Evolutionary conservation across 1,140 invertebrate genomes (phyloP).

Genomic region (Papilio polytes): DNA sequence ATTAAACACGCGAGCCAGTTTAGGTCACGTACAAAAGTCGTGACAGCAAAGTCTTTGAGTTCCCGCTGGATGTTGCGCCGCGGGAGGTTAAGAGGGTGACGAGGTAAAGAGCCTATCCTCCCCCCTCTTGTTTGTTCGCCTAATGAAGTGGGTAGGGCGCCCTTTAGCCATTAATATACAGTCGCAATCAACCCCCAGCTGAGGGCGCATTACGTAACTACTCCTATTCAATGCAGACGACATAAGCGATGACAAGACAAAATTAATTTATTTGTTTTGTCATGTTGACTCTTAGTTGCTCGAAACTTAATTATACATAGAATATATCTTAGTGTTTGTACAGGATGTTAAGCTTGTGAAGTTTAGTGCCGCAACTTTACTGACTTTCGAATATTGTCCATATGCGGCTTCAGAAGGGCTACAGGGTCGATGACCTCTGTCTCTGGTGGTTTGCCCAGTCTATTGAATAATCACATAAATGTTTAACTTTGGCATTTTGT

Average conservation of each 20-base stretch:
- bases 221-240: slow-evolving; percentile 28
- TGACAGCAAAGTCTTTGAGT: slow-evolving; percentile 37
- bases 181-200: slow-evolving; percentile 57
- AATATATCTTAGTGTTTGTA: not conserved
- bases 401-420: slow-evolving; percentile 1
- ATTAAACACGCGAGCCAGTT: slow-evolving; percentile 41
- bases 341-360: not conserved
- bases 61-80: slow-evolving; percentile 42
- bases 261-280: slow-evolving; percentile 28
- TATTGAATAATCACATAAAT: not conserved
- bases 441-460: not conserved
- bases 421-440: not conserved
- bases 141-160: slow-evolving; percentile 74
- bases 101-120: slow-evolving; percentile 65
- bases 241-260: slow-evolving; percentile 18
- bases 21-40: slow-evolving; percentile 41
- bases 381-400: not conserved
- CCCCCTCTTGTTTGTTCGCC: slow-evolving; percentile 73
- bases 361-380: not conserved
- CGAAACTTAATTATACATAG: not conserved
- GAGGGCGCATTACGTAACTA: slow-evolving; percentile 30
- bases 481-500: not conserved
- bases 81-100: slow-evolving; percentile 67
- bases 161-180: slow-evolving; percentile 64
- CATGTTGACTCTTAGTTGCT: not conserved